Conservation (phyloP, 2,888 invertebrate genomes). For the Rhynchonema sp. region DNA sequence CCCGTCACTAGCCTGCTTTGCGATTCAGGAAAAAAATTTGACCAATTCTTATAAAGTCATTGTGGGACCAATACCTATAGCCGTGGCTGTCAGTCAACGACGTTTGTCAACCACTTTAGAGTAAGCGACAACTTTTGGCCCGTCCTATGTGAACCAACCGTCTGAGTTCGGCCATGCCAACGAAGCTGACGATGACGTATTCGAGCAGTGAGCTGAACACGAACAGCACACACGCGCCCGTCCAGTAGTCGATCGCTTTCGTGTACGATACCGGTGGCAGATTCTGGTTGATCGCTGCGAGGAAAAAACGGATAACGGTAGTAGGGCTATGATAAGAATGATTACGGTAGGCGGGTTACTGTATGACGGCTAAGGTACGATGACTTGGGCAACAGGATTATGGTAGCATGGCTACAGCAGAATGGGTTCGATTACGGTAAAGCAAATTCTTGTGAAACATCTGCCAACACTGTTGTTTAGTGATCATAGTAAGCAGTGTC, state of each 20-base stretch:
- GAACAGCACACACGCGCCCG: constrained; percentile 21
- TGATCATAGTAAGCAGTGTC: constrained; percentile 26
- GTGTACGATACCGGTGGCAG: constrained; percentile 26
- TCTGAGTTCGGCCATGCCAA: constrained; percentile 19
- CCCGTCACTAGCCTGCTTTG: too few species aligned
- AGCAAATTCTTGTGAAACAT: not conserved
- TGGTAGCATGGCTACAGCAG: too few species aligned
- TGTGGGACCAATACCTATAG: too few species aligned
- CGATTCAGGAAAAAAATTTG: too few species aligned
- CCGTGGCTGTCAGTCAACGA: too few species aligned
- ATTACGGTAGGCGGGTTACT: too few species aligned
- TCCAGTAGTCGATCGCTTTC: constrained; percentile 27
- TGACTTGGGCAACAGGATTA: too few species aligned
- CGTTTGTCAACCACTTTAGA: not conserved
- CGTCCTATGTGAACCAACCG: not conserved
- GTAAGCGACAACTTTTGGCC: not conserved
- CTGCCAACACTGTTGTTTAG: constrained; percentile 20
- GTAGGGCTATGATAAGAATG: too few species aligned
- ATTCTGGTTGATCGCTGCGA: constrained; percentile 23
- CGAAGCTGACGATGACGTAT: constrained; percentile 25
- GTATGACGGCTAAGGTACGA: too few species aligned
- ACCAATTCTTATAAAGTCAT: too few species aligned
- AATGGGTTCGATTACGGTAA: too few species aligned
- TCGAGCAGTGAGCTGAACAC: constrained; percentile 25
- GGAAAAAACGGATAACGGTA: too few species aligned